Percentiles rank a stretch among this genome's conserved stretches.
Conservation (phyloP, 1,140 invertebrate genomes). For the Drosophila tristis region DNA sequence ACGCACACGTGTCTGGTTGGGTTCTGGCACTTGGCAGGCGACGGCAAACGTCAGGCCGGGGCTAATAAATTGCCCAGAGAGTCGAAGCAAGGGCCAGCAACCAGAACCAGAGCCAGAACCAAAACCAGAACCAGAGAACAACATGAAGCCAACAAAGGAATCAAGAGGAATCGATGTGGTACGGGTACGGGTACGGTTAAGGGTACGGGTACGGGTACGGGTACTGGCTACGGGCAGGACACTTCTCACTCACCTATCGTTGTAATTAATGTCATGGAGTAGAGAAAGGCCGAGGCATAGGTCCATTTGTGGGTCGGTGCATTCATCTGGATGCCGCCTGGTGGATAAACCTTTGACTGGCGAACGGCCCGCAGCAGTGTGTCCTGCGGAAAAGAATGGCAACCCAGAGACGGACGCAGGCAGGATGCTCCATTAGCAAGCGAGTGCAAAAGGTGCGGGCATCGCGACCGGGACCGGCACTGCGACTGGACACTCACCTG, state of each 20-base stretch:
- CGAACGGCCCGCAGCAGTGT: constrained; percentile 83
- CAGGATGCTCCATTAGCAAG: no score
- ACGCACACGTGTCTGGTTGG: not conserved
- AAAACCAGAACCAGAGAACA: not conserved
- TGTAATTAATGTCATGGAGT: constrained; percentile 97
- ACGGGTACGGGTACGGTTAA: not conserved
- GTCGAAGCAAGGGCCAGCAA: constrained; percentile 25
- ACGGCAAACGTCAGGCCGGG: constrained; percentile 61
- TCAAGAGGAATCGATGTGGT: not conserved
- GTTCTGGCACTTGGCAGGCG: constrained; percentile 61
- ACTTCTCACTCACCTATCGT: constrained; percentile 93
- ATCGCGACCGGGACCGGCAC: no score
- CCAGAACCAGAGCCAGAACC: no score
- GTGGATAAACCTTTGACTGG: constrained; percentile 79
- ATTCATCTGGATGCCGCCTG: constrained; percentile 84
- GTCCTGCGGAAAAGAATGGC: constrained; percentile 65
- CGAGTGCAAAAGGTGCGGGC: no score
- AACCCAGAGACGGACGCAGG: constrained; percentile 3
- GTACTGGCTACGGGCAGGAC: not conserved
- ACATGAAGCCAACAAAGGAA: constrained; percentile 4
- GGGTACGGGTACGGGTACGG: not conserved
- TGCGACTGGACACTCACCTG: constrained; percentile 87
- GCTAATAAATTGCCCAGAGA: constrained; percentile 74
- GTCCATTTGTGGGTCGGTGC: constrained; percentile 90
- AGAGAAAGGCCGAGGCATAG: constrained; percentile 96